Percentiles rank a stretch among this genome's conserved stretches.
These are phyloP conservation scores for Rhombomys opimus DNA, from an alignment of 2,113 vertebrate species.

Conservation along the genomic window DNA sequence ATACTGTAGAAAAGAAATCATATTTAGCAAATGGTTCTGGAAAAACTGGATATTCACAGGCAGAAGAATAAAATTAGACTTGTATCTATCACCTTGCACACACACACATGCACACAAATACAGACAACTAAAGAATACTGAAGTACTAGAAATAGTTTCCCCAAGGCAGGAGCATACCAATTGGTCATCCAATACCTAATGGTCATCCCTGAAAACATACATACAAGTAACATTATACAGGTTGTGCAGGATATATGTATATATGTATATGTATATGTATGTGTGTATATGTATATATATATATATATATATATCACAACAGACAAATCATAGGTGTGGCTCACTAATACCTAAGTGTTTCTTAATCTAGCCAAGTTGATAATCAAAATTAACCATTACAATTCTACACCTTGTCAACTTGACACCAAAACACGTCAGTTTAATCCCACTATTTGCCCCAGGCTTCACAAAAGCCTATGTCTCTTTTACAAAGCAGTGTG, in stretches of 20 bases:
- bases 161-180: neutral
- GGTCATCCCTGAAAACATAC: neutral
- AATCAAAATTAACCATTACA: neutral
- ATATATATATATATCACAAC: neutral
- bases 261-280: neutral
- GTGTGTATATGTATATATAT: too few species aligned
- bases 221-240: neutral
- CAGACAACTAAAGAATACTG: neutral
- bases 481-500: neutral
- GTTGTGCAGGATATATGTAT: neutral
- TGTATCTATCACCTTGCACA: neutral
- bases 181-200: neutral
- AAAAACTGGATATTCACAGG: neutral
- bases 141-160: neutral
- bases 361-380: neutral
- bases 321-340: neutral
- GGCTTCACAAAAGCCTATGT: neutral
- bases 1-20: neutral
- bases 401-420: neutral
- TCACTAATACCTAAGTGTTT: neutral
- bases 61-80: neutral
- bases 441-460: neutral
- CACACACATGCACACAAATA: neutral
- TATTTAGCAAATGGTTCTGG: neutral
- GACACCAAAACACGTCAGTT: neutral